Evolutionary conservation across 2,113 vertebrate species (phyloP).

Genomic region (Blennius ocellaris): DNA sequence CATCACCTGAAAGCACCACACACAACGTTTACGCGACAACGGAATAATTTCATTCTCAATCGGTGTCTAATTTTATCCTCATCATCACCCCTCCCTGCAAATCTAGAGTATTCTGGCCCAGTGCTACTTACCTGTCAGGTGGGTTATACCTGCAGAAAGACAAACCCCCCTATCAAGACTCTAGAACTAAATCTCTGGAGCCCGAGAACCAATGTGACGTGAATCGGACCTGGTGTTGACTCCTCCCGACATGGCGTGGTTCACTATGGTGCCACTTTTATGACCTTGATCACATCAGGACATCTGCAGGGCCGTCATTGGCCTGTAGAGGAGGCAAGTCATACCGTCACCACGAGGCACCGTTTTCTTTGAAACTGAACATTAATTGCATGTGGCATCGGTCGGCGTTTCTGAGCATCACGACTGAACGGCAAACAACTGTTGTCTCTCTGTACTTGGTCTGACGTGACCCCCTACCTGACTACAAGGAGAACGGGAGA

Average conservation of each 20-base stretch:
- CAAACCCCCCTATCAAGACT: not conserved
- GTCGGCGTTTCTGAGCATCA: constrained; percentile 4
- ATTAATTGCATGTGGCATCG: not conserved
- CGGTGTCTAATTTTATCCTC: constrained; percentile 82
- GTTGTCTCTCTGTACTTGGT: not conserved
- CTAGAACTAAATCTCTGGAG: not conserved
- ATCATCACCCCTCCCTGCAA: no score
- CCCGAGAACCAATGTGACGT: no score
- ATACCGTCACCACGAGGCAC: no score
- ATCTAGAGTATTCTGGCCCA: no score
- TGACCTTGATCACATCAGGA: constrained; percentile 96
- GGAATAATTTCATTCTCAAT: no score
- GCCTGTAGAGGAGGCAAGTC: constrained; percentile 77
- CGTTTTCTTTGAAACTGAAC: no score
- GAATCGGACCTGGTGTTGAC: constrained; percentile 88
- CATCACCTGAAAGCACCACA: no score
- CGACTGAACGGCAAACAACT: not conserved
- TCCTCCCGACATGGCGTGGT: constrained; percentile 94
- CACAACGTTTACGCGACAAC: no score
- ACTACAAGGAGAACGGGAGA: not conserved
- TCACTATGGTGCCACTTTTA: constrained; percentile 93
- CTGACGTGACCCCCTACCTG: not conserved
- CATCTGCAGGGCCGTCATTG: constrained; percentile 98
- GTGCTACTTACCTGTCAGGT: no score
- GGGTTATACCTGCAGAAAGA: constrained; percentile 89